Conservation (phyloP, 2,797 vertebrate species). For the Lagodon rhomboides region DNA sequence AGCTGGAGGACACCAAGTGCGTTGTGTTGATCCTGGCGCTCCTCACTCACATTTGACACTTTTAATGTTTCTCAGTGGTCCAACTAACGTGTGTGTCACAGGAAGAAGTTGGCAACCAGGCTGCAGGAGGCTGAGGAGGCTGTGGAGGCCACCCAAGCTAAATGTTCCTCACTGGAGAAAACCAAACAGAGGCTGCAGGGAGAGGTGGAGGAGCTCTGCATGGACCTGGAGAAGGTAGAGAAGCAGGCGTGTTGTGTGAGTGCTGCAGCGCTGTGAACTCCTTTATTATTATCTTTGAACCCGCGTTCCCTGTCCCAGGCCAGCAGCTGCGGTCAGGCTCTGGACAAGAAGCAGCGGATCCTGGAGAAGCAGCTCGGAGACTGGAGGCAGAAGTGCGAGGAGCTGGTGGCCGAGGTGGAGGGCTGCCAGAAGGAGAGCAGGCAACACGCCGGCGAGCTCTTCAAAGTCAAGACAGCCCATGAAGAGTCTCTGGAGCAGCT, state of each 20-base stretch:
- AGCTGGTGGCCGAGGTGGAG: constrained; percentile 86
- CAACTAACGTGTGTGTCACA: constrained; percentile 50
- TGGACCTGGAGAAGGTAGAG: constrained; percentile 88
- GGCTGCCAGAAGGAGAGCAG: constrained; percentile 88
- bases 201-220: constrained; percentile 88
- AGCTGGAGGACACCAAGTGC: constrained; percentile 88
- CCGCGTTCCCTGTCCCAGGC: constrained; percentile 71
- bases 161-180: constrained; percentile 89
- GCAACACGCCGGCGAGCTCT: constrained; percentile 85
- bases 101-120: constrained; percentile 85
- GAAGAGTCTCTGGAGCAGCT: constrained; percentile 87
- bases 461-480: constrained; percentile 86
- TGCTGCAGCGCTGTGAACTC: not conserved
- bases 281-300: not conserved
- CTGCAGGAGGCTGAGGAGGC: constrained; percentile 89
- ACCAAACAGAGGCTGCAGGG: constrained; percentile 88
- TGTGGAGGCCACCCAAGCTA: constrained; percentile 86
- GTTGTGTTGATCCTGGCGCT: constrained; percentile 21
- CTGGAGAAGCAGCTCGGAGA: constrained; percentile 89
- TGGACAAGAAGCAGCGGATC: constrained; percentile 89
- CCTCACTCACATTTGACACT: fast-evolving
- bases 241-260: too few species aligned
- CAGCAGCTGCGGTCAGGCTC: constrained; percentile 76
- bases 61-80: not conserved
- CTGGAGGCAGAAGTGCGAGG: constrained; percentile 89